These are phyloP conservation scores for Drosophila anceps DNA, from an alignment of 2,888 invertebrate genomes.

Conservation along the genomic window DNA sequence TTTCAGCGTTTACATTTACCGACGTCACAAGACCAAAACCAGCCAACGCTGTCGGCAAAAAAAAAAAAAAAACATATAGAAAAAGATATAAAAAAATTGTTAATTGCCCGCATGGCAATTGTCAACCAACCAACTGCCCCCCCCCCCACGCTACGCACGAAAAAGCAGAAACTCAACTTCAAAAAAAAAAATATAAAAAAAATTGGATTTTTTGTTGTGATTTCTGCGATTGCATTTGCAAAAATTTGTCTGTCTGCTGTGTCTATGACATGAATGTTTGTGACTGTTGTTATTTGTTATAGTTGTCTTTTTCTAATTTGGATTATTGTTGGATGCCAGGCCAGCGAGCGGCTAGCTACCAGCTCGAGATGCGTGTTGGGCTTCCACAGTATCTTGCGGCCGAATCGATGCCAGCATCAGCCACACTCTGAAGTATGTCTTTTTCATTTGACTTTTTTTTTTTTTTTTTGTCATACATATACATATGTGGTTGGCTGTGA, in stretches of 20 bases:
- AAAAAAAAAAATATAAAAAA: not conserved
- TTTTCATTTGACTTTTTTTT: not conserved
- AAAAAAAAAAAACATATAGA: conserved; percentile 17
- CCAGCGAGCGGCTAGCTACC: conserved; percentile 32
- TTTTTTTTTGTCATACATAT: not conserved
- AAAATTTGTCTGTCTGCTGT: conserved; percentile 53
- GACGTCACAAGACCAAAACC: conserved; percentile 73
- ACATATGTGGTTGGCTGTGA: not conserved
- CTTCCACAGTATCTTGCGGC: conserved; percentile 47
- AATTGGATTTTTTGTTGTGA: conserved; percentile 25
- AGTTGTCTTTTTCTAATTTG: conserved; percentile 61
- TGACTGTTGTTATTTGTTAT: conserved; percentile 11
- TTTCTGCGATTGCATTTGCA: conserved; percentile 65
- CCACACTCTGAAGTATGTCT: conserved; percentile 34
- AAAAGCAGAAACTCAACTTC: conserved; percentile 16
- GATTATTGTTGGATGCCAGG: conserved; percentile 66
- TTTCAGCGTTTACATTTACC: conserved; percentile 58
- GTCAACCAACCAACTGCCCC: conserved; percentile 61
- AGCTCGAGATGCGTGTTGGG: conserved; percentile 51
- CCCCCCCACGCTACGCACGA: conserved; percentile 1
- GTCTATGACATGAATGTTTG: conserved; percentile 23
- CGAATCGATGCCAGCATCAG: conserved; percentile 40
- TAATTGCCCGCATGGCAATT: conserved; percentile 70
- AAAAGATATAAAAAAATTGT: conserved; percentile 46
- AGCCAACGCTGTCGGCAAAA: conserved; percentile 43